phyloP scores from a whole-genome alignment of 2,113 vertebrate species.

The Mirza zaza region DNA sequence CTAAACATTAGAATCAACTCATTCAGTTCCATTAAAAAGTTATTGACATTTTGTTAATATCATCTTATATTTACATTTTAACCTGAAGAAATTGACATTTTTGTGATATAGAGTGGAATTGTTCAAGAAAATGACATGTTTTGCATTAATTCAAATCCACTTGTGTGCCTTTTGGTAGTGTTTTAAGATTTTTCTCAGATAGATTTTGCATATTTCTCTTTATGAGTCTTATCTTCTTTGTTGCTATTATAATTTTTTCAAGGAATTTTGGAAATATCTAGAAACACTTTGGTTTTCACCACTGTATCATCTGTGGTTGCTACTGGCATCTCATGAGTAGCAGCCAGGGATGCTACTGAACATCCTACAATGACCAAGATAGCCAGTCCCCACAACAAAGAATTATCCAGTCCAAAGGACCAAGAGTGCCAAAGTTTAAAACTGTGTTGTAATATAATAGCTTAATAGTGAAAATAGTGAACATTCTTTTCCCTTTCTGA shows the following conservation, averaged over 20 bases:
- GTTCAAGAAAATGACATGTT: background rate
- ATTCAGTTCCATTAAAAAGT: background rate
- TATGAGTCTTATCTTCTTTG: background rate
- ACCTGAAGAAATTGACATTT: background rate
- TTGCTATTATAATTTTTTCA: background rate
- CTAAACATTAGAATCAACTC: background rate
- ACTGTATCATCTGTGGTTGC: rapidly evolving
- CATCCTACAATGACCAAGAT: background rate
- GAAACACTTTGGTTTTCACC: background rate
- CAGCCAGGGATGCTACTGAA: background rate
- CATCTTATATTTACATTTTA: background rate
- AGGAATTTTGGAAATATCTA: background rate
- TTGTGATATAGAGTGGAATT: background rate
- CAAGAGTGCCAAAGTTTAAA: background rate
- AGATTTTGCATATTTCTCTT: background rate
- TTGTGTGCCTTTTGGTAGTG: background rate
- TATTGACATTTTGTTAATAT: background rate
- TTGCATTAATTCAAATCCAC: background rate
- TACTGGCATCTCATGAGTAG: background rate
- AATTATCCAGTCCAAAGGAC: background rate
- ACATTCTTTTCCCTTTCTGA: background rate
- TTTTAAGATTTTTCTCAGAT: background rate
- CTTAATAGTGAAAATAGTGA: background rate
- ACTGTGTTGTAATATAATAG: background rate
- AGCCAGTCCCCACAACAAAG: background rate